phyloP scores from a whole-genome alignment of 1,140 invertebrate genomes.

The Cheumatopsyche charites region DNA sequence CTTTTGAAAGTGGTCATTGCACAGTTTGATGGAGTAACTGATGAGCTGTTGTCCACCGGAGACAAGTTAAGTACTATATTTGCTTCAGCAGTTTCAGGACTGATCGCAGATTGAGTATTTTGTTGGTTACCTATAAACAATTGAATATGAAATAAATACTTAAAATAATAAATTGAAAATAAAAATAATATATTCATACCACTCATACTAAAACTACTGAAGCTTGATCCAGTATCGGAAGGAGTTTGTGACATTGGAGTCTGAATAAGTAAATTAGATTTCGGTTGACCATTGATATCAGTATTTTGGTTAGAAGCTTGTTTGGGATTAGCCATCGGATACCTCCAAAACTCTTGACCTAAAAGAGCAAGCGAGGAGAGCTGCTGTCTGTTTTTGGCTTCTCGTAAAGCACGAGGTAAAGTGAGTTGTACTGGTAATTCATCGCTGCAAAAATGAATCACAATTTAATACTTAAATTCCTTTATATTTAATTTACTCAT shows the following conservation, averaged over 20 bases:
- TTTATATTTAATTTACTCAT: conserved; percentile 7
- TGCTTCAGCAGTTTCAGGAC: conserved; percentile 69
- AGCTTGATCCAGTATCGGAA: conserved; percentile 66
- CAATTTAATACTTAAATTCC: neutral
- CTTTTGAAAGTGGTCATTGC: conserved; percentile 69
- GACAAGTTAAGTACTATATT: conserved; percentile 79
- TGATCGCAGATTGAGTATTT: conserved; percentile 57
- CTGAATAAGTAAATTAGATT: neutral
- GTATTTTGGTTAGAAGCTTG: conserved; percentile 43
- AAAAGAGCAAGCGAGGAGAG: conserved; percentile 87
- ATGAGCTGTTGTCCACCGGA: conserved; percentile 60
- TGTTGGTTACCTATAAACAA: conserved; percentile 30
- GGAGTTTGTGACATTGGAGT: conserved; percentile 64
- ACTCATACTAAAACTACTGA: conserved; percentile 68
- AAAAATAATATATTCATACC: conserved; percentile 44
- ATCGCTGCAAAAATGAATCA: conserved; percentile 69
- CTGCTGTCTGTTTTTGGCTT: conserved; percentile 87
- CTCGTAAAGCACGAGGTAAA: conserved; percentile 80
- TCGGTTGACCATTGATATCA: conserved; percentile 5
- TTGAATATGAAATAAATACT: neutral
- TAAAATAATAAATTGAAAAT: neutral
- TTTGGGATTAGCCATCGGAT: conserved; percentile 78
- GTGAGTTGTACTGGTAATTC: conserved; percentile 91
- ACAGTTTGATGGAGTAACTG: conserved; percentile 52
- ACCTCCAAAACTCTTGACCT: conserved; percentile 93